Percentiles rank a stretch among this genome's conserved stretches.
Conservation (phyloP, 2,113 vertebrate genomes). For the Sorex fumeus region DNA sequence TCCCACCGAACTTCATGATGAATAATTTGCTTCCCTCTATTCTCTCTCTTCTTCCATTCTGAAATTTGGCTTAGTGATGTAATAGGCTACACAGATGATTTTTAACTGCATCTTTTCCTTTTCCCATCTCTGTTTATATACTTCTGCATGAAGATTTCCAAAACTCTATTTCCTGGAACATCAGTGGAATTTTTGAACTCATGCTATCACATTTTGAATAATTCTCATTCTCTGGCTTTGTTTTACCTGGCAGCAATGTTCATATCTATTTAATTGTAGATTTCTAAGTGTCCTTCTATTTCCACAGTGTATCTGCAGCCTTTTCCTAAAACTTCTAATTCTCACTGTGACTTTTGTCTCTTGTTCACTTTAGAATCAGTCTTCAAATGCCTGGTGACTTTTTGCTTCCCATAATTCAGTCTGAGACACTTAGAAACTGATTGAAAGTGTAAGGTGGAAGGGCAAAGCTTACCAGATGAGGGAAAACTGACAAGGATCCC, state of each 20-base stretch:
- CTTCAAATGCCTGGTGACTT: not conserved
- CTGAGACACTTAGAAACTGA: not conserved
- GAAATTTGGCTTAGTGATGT: not conserved
- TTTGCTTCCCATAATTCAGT: not conserved
- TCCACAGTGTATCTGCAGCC: not conserved
- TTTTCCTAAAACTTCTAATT: conserved; percentile 13
- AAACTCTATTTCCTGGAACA: not conserved
- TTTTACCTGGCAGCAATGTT: not conserved
- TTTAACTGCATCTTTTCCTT: not conserved
- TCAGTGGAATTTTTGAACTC: not conserved
- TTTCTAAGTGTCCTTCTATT: conserved; percentile 28
- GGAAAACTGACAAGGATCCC: not conserved
- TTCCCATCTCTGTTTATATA: conserved; percentile 28
- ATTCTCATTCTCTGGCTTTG: not conserved
- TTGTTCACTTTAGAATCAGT: not conserved
- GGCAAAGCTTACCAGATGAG: not conserved
- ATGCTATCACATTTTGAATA: not conserved
- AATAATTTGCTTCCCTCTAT: not conserved
- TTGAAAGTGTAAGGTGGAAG: not conserved
- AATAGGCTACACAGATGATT: not conserved
- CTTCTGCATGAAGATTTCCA: not conserved
- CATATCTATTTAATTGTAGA: not conserved
- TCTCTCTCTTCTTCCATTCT: conserved; percentile 1
- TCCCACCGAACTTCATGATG: no score
- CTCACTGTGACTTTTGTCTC: not conserved